A percentile compares a stretch with the other conserved stretches of the same genome.
phyloP scores from a whole-genome alignment of 2,113 vertebrate genomes.

The Datnioides undecimradiatus region DNA sequence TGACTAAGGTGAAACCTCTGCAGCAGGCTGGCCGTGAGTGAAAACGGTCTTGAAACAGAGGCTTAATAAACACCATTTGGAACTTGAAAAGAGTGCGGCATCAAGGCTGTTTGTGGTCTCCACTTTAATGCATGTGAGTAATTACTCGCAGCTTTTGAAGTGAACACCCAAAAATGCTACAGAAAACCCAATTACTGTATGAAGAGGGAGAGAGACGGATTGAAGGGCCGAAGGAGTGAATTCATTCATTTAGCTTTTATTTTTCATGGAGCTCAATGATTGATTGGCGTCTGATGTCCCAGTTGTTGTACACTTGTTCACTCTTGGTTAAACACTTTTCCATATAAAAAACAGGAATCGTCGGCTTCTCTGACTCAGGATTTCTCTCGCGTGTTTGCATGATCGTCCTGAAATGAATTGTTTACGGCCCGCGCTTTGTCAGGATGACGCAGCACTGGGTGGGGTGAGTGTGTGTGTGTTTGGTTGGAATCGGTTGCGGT shows the following conservation, averaged over 20 bases:
- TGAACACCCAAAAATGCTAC: slow-evolving; percentile 55
- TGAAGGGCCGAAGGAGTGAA: not conserved
- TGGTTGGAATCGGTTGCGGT: slow-evolving; percentile 42
- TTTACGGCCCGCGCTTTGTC: slow-evolving; percentile 27
- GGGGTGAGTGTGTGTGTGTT: slow-evolving; percentile 35
- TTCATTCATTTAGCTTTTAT: not conserved
- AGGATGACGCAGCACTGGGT: slow-evolving; percentile 44
- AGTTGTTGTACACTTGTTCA: not conserved
- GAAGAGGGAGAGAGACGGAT: slow-evolving; percentile 2
- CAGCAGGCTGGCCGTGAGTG: slow-evolving; percentile 25
- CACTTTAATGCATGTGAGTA: slow-evolving; percentile 66
- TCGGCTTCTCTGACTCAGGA: slow-evolving; percentile 1
- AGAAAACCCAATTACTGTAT: slow-evolving; percentile 54
- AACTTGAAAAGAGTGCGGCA: slow-evolving; percentile 57
- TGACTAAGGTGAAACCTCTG: slow-evolving; percentile 27
- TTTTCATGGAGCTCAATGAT: not conserved
- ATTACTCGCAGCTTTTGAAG: slow-evolving; percentile 73
- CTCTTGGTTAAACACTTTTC: not conserved
- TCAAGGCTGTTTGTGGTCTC: slow-evolving; percentile 67
- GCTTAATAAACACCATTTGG: slow-evolving; percentile 77
- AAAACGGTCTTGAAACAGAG: slow-evolving; percentile 57
- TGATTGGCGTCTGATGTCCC: not conserved
- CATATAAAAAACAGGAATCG: slow-evolving; percentile 1
- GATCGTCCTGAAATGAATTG: slow-evolving; percentile 13
- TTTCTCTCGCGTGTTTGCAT: not conserved